Conservation (phyloP, 2,113 vertebrate species). For the Regulus satrapa region DNA sequence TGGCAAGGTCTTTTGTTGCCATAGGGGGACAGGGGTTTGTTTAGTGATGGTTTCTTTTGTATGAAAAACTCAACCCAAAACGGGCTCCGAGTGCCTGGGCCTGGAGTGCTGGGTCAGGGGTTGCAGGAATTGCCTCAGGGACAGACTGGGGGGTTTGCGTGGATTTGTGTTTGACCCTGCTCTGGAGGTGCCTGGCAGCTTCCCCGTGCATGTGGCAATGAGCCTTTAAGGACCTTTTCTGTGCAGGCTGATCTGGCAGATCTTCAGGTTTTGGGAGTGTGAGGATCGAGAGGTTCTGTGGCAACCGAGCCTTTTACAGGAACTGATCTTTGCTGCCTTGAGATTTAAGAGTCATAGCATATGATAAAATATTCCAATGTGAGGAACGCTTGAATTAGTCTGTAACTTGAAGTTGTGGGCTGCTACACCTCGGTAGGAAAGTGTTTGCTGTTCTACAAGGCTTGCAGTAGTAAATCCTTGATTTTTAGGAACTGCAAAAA, state of each 20-base stretch:
- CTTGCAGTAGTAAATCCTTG: background rate
- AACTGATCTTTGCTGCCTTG: background rate
- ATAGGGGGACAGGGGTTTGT: fast-evolving
- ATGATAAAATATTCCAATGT: background rate
- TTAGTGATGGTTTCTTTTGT: fast-evolving
- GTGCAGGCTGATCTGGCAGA: fast-evolving
- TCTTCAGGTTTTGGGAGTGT: background rate
- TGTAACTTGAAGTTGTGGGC: background rate
- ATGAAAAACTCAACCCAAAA: background rate
- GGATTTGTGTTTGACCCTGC: background rate
- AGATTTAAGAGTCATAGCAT: background rate
- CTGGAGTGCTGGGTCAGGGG: background rate
- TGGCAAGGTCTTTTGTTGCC: background rate
- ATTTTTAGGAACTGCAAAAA: background rate
- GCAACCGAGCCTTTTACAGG: background rate
- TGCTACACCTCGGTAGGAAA: background rate
- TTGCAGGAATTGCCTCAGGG: background rate
- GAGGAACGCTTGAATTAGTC: background rate
- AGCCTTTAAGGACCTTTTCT: background rate
- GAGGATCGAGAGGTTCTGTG: background rate
- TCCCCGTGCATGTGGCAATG: fast-evolving
- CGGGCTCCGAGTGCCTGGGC: fast-evolving
- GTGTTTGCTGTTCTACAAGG: background rate
- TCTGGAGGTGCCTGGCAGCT: background rate
- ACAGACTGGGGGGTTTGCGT: background rate